A percentile compares a stretch with the other conserved stretches of the same genome.
Conservation (phyloP, 2,888 invertebrate species). For the Coecobrya sp. region DNA sequence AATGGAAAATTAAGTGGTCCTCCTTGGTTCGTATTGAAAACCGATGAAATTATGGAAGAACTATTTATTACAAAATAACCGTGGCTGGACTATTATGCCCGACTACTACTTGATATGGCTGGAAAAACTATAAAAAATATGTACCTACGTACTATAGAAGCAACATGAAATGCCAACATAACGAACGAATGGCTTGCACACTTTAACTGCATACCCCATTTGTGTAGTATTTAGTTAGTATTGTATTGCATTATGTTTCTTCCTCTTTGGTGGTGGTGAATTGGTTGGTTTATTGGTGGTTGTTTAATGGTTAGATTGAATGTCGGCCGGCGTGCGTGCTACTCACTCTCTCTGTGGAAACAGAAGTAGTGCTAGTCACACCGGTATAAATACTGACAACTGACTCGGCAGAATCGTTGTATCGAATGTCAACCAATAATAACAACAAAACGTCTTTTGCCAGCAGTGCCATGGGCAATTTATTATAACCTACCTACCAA, state of each 20-base stretch:
- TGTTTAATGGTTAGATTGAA: constrained; percentile 64
- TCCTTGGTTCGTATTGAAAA: constrained; percentile 4
- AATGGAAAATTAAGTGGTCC: constrained; percentile 17
- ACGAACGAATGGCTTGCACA: not conserved
- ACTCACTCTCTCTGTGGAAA: not conserved
- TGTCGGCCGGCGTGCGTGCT: constrained; percentile 46
- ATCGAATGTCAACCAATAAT: constrained; percentile 39
- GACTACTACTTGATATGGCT: too few relatives aligned
- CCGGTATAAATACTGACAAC: not conserved
- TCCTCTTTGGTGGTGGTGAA: not conserved
- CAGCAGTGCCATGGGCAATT: constrained; percentile 10
- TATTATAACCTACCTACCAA: constrained; percentile 12
- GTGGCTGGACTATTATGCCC: not conserved
- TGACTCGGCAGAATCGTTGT: not conserved
- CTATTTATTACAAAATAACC: not conserved
- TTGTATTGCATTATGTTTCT: constrained; percentile 1
- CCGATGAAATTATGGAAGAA: constrained; percentile 19
- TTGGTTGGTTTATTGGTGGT: constrained; percentile 33
- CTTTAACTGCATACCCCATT: not conserved
- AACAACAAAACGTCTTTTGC: constrained; percentile 7
- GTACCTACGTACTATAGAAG: not conserved
- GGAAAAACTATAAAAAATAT: not conserved
- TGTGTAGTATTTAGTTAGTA: constrained; percentile 17
- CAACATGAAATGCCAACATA: not conserved
- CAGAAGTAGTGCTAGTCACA: not conserved